Base-by-base conservation (phyloP, 2,113 vertebrate genomes). In the Amazona guildingii region DNA sequence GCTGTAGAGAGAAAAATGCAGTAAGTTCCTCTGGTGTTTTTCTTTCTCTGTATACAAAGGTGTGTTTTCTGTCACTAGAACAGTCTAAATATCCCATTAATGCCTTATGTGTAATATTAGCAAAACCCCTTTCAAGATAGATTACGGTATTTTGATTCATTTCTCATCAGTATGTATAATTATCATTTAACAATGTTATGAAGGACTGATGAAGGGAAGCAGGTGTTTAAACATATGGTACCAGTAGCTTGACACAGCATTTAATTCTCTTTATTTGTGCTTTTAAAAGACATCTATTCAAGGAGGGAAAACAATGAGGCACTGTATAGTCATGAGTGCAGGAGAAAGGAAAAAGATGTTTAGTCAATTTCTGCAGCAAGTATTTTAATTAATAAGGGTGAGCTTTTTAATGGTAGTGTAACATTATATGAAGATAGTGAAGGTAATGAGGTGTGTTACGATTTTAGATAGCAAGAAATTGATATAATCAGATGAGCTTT, bases 171-270 rank as follows among this genome's bases (percentile, higher is more conserved):
- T 94, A 96, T 92, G 94, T 97, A 72, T 98, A 98, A 98, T 98
- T 98, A 98, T 97, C 57, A 4, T 97, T 97, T 98, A 98, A 98
- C 96, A 98, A 91, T 97, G 86, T 98, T 98, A 97, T 98, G 97
- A 98, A 98, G 97, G 97, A 97, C 95, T 97, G 97, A 97, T 98
- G 98, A 98, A 98, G 98, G 98, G 96, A 94, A 94, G 97, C 98
- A 98, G 98, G 98, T 98, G 98, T 98, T 98, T 98, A 98, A 98
- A 98, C 98, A 98, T 63, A 86, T 48, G 10, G 92, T 93, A 88
- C 97, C 97, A 96, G 96, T 95, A 97, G 96, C 97, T 97, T 96
- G 97, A 97, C 96, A 96, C 16, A 92, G 96, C 94, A 96, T 97
- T 97, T 97, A 96, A 96, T 97, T 97, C 73, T 94, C 92, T 96